Percentiles rank a stretch among this genome's conserved stretches.
Evolutionary conservation across 1,140 invertebrate genomes (phyloP).

Genomic region (Rhopalosiphum padi): DNA sequence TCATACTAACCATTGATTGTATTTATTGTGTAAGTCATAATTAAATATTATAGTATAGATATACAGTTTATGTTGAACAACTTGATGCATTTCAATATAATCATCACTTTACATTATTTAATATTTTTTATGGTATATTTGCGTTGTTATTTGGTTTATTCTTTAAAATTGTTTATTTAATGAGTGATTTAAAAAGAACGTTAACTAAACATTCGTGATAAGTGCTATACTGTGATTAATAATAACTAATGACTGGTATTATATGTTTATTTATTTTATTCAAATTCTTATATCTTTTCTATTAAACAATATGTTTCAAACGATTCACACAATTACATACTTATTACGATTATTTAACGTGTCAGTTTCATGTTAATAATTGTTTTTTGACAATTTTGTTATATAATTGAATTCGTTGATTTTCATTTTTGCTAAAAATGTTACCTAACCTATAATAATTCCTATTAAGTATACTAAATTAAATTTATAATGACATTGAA

Average conservation of each 20-base stretch:
- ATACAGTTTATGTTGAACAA: background rate
- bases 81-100: background rate
- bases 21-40: background rate
- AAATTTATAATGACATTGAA: background rate
- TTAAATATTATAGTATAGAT: background rate
- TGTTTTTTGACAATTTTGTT: background rate
- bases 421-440: background rate
- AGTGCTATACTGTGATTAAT: background rate
- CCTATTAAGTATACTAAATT: background rate
- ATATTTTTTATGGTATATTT: background rate
- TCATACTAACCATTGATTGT: background rate
- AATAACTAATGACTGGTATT: background rate
- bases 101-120: background rate
- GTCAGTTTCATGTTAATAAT: background rate
- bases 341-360: background rate
- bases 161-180: constrained; percentile 2
- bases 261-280: background rate
- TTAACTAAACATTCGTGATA: background rate
- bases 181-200: background rate
- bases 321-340: background rate
- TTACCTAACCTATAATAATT: background rate
- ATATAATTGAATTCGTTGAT: background rate
- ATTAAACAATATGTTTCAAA: background rate
- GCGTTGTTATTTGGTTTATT: background rate
- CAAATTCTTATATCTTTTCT: background rate